These are phyloP conservation scores for Marisa cornuarietis DNA, from an alignment of 1,140 invertebrate species.

Conservation along the genomic window DNA sequence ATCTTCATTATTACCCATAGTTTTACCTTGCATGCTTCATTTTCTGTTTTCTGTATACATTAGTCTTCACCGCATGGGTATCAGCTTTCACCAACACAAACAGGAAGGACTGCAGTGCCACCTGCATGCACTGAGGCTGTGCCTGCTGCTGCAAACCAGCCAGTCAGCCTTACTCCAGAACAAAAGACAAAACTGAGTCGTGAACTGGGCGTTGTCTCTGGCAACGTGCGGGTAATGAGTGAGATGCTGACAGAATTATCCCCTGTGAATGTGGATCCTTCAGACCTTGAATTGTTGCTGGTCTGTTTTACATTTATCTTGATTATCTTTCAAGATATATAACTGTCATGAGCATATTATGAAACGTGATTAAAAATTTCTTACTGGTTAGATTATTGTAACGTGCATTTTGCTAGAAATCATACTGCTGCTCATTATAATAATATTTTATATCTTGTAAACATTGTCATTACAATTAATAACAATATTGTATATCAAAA, in stretches of 20 bases:
- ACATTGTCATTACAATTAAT: no score
- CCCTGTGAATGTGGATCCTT: slow-evolving; percentile 77
- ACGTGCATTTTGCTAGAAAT: no score
- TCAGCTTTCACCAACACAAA: not conserved
- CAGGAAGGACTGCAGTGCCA: no score
- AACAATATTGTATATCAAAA: no score
- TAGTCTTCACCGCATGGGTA: not conserved
- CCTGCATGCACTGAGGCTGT: not conserved
- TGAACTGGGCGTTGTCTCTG: slow-evolving; percentile 92
- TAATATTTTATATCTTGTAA: no score
- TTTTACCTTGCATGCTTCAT: no score
- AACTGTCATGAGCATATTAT: no score
- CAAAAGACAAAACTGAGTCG: slow-evolving; percentile 88
- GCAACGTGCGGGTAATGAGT: slow-evolving; percentile 91
- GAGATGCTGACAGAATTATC: slow-evolving; percentile 93
- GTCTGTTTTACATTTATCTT: slow-evolving; percentile 62
- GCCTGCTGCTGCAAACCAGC: slow-evolving; percentile 24
- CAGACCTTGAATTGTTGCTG: slow-evolving; percentile 77
- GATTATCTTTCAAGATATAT: not conserved
- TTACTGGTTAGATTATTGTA: no score
- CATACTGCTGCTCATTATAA: no score
- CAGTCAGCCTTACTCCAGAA: slow-evolving; percentile 67
- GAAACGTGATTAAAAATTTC: no score
- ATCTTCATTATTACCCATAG: no score
- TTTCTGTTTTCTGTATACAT: not conserved